Evolutionary conservation across 2,888 invertebrate species (phyloP), one percentile per base, ranked within the genome.

Genomic region (Hemaris fuciformis): DNA sequence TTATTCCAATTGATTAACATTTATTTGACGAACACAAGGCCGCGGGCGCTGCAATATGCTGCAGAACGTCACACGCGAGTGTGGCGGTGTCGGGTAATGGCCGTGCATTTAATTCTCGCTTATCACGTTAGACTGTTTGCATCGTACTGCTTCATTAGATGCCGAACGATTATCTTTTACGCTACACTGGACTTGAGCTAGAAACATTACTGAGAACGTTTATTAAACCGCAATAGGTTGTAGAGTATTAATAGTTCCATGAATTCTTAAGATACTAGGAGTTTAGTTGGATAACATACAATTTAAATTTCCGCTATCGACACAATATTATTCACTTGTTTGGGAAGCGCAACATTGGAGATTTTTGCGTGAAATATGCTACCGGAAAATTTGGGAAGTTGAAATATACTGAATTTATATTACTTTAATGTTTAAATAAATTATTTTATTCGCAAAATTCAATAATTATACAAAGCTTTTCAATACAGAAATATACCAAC

Each of bases 41-140:
- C 67, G 63, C 22, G 48, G 59, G 60, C 38, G 25, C 20, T 57
- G 57, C 46, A 46, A 61, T 45, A 46, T 61, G 46, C 41, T 38
- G 60, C 8, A 22, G 41, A 48, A 45, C 43, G 41, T 62, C 58
- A 34, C 59, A 68, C 59, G 62, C 60, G 64, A 64, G 64, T 62
- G 81, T 81, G 79, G 71, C 80, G 76, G 80, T 80, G 73, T 71
- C 75, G 69, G 75, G 68, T 77, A 79, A 80, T 81, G 79, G 73
- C 71, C 70, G 71, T 74, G 73, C 72, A 76, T 76, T 76, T 80
- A 72, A 77, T 77, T 75, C 73, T 72, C 67, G 72, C 72, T 74
- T 72, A 77, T 72, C 80, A 77, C 68, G 77, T 73, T 66, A 74
- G 68, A 67, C 63, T 61, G 53, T 61, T 61, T 61, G 63, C 64